Conservation (phyloP, 2,797 vertebrate genomes). For the Petrocephalus sullivani region DNA sequence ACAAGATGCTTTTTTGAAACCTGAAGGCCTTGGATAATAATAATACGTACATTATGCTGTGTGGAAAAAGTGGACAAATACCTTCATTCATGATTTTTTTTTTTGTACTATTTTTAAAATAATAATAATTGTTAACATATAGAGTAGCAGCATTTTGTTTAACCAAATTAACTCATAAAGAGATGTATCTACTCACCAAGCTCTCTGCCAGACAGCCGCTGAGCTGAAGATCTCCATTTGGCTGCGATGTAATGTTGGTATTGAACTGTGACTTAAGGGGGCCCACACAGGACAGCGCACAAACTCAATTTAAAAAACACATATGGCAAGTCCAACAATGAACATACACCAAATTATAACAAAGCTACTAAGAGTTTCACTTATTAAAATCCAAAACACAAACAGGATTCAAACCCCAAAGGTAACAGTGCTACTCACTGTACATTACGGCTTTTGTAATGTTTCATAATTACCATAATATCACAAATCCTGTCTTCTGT, state of each 20-base stretch:
- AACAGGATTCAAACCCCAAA: not conserved
- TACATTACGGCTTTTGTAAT: not conserved
- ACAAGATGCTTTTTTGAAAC: not conserved
- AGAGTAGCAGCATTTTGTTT: not conserved
- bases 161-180: not conserved
- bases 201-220: not conserved
- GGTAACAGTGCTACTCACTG: not conserved
- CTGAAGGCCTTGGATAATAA: not conserved
- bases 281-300: not conserved
- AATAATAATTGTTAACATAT: not conserved
- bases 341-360: not conserved
- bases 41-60: not conserved
- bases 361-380: not conserved
- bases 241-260: not conserved
- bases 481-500: not conserved
- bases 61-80: not conserved
- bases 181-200: not conserved
- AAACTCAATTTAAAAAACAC: not conserved
- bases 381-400: not conserved
- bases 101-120: not conserved
- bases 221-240: not conserved
- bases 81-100: not conserved
- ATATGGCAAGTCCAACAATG: not conserved
- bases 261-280: not conserved
- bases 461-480: not conserved